phyloP scores from a whole-genome alignment of 2,888 invertebrate species.

The Oscheius myriophilus region DNA sequence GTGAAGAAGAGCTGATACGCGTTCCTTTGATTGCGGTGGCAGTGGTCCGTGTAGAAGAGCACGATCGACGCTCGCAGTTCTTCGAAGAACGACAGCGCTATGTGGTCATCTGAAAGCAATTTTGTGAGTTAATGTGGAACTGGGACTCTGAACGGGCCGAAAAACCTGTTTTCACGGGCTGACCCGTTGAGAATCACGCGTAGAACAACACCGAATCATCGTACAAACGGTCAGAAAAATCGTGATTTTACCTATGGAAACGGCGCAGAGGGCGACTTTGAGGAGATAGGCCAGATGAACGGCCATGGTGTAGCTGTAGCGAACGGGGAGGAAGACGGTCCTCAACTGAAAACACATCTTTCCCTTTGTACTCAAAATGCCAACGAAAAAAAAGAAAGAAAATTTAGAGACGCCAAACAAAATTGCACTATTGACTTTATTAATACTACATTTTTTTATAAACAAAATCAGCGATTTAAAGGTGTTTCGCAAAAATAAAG shows the following conservation, averaged over 20 bases:
- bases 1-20: conserved; percentile 19
- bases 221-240: too few relatives aligned
- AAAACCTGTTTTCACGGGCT: too few relatives aligned
- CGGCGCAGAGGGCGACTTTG: conserved; percentile 26
- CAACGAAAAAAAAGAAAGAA: too few relatives aligned
- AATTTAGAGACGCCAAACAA: too few relatives aligned
- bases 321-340: not conserved
- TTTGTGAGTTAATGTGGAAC: not conserved
- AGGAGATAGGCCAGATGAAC: conserved; percentile 35
- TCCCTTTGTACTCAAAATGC: too few relatives aligned
- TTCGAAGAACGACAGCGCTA: conserved; percentile 10
- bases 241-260: conserved; percentile 36
- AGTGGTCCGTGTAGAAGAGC: conserved; percentile 18
- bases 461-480: too few relatives aligned
- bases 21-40: conserved; percentile 8
- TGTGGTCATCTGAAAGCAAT: too few relatives aligned
- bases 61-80: conserved; percentile 12
- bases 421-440: too few relatives aligned
- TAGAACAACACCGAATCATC: too few relatives aligned
- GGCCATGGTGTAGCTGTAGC: conserved; percentile 26
- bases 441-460: too few relatives aligned
- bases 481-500: too few relatives aligned
- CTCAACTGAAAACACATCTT: conserved; percentile 17
- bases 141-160: not conserved
- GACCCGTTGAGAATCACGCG: too few relatives aligned